Base-by-base conservation (phyloP, 2,113 vertebrate genomes). In the Haplochromis burtoni region DNA sequence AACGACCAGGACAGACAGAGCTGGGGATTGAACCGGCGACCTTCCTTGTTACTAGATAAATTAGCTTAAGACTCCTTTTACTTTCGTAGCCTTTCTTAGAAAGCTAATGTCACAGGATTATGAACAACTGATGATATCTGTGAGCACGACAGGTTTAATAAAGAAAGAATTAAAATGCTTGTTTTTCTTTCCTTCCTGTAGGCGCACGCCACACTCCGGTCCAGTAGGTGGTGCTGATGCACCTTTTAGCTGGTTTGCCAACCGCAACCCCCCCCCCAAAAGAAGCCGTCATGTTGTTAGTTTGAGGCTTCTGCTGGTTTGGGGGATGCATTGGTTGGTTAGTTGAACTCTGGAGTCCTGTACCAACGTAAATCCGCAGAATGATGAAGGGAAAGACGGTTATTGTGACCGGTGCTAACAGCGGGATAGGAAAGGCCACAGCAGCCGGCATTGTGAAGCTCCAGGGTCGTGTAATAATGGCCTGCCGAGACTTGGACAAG, bases 311-410 rank as follows among this genome's bases (percentile, higher is more conserved):
- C 29, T 61, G 16, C 14, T 61, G 14, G 5, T 61, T 61, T 4
- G 14, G 14, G 55, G 5, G 57, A 6, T 17, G 0, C 0, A 2
- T 8, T 0, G 0, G n/a, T 42, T 16, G 14, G 33, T 40, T 21
- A 21, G 19, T 21, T 13, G 63, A 68, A 21, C 35, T 40, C 11
- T 8, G 19, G 11, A 24, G 66, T 24, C 13, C 21, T 26, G 12
- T 42, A 14, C 3, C 12, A 42, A 14, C 66, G 9, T 42, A 24
- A 71, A 71, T 24, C 12, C 19, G 24, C 51, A 45, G 26, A 13
- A 82, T 49, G 53, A 83, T 82, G 54, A 38, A 4, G 11, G 86
- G 80, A 17, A 82, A 61, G 80, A 78, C 71, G 7, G 81, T 83
- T 17, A 83, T 83, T n/a, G 81, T 87, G 53, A 86, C 85, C 21